A percentile compares a stretch with the other conserved stretches of the same genome.
phyloP scores from a whole-genome alignment of 2,888 invertebrate genomes.

The Nipponacmea schrenckii region DNA sequence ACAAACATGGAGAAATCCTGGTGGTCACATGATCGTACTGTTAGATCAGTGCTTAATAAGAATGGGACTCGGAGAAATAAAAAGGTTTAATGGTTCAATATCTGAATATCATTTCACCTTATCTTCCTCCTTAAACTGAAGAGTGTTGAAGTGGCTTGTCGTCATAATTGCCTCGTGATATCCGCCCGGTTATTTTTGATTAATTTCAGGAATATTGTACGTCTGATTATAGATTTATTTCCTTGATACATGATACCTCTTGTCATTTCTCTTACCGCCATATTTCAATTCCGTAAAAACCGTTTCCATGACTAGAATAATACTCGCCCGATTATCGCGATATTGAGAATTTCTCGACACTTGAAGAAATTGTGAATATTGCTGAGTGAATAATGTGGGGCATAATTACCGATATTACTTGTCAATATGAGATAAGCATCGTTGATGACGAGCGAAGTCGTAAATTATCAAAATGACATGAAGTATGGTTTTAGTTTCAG shows the following conservation, averaged over 20 bases:
- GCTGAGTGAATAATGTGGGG: not conserved
- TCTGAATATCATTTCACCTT: too few species aligned
- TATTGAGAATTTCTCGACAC: not conserved
- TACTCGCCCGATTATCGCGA: not conserved
- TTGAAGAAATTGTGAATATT: not conserved
- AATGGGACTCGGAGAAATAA: too few species aligned
- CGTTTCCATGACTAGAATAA: not conserved
- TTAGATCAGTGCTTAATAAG: too few species aligned
- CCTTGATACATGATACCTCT: not conserved
- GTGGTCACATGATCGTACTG: too few species aligned
- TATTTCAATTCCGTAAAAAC: not conserved
- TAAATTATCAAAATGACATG: not conserved
- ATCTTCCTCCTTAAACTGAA: too few species aligned
- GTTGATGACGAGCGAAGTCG: not conserved
- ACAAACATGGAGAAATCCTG: too few species aligned
- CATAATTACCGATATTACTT: not conserved
- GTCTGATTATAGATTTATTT: too few species aligned
- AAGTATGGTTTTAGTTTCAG: not conserved
- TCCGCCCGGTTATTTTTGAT: too few species aligned
- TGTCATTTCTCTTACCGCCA: not conserved
- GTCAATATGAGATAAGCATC: slow-evolving; percentile 1
- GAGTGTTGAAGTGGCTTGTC: too few species aligned
- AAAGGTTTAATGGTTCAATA: too few species aligned
- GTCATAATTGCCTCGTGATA: too few species aligned
- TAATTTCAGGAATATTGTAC: too few species aligned